Percentiles rank a stretch among this genome's conserved stretches.
phyloP scores from a whole-genome alignment of 2,888 invertebrate genomes.

The Zaprionus bogoriensis region DNA sequence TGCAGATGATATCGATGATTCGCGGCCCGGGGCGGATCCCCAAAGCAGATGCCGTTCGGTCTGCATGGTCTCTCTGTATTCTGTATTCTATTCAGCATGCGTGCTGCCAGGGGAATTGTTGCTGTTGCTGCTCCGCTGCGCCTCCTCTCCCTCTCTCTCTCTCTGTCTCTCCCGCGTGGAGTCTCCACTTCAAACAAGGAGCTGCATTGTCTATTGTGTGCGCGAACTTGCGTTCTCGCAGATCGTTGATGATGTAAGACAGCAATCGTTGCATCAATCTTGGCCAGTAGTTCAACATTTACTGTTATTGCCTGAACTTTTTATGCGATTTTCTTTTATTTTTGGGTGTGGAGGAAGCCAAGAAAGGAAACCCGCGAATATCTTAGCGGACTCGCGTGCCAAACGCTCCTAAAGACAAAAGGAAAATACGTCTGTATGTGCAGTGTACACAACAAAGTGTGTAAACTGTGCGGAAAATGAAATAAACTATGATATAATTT shows the following conservation, averaged over 20 bases:
- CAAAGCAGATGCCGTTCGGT: constrained; percentile 32
- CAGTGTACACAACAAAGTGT: neutral
- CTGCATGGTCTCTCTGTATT: constrained; percentile 1
- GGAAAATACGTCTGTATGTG: neutral
- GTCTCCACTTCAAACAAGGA: constrained; percentile 18
- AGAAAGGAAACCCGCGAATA: constrained; percentile 14
- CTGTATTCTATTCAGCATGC: constrained; percentile 29
- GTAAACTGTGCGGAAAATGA: neutral
- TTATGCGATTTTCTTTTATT: constrained; percentile 34
- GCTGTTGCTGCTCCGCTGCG: constrained; percentile 20
- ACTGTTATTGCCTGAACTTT: constrained; percentile 63
- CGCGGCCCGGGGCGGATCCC: constrained; percentile 23
- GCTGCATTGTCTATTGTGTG: constrained; percentile 46
- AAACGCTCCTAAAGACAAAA: neutral
- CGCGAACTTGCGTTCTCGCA: constrained; percentile 23
- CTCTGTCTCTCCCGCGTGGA: neutral
- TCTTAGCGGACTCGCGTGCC: constrained; percentile 13
- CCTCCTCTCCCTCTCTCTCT: neutral
- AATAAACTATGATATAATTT: neutral
- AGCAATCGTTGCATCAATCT: constrained; percentile 65
- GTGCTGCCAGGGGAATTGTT: constrained; percentile 57
- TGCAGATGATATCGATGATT: constrained; percentile 23
- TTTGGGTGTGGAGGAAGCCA: constrained; percentile 17
- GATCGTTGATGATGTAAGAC: constrained; percentile 64
- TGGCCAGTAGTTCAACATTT: constrained; percentile 73